A percentile compares a stretch with the other conserved stretches of the same genome.
Evolutionary conservation across 1,140 invertebrate species (phyloP).

Genomic region (Cyclargus thomasi): DNA sequence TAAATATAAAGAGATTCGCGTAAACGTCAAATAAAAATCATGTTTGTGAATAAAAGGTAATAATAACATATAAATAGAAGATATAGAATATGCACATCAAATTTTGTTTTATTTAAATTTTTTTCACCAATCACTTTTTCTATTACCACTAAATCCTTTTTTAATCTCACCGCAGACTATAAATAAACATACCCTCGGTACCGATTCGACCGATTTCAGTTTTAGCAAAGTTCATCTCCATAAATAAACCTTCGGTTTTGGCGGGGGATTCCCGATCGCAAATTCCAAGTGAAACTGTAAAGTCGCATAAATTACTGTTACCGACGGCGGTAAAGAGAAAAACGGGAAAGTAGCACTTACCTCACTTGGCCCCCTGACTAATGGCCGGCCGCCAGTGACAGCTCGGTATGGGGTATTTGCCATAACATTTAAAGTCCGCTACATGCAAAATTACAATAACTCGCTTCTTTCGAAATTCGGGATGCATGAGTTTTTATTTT

Average conservation of each 20-base stretch:
- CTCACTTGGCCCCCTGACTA: slow-evolving; percentile 69
- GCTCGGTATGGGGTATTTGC: slow-evolving; percentile 43
- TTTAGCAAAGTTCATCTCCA: slow-evolving; percentile 53
- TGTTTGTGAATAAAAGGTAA: too few species aligned
- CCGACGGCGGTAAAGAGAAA: slow-evolving; percentile 54
- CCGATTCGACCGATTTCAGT: slow-evolving; percentile 50
- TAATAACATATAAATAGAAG: too few species aligned
- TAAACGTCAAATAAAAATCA: too few species aligned
- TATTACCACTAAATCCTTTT: not conserved
- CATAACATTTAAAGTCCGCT: slow-evolving; percentile 21
- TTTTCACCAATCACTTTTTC: not conserved
- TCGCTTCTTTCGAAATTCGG: not conserved
- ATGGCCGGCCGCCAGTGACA: slow-evolving; percentile 63
- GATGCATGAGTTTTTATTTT: not conserved
- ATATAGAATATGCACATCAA: too few species aligned
- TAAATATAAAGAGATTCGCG: too few species aligned
- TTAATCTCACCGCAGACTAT: not conserved
- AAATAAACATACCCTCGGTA: not conserved
- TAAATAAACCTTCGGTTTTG: slow-evolving; percentile 74
- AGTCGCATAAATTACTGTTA: slow-evolving; percentile 72
- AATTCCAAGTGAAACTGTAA: slow-evolving; percentile 67
- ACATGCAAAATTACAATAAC: slow-evolving; percentile 17
- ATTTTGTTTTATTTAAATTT: not conserved
- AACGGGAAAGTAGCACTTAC: slow-evolving; percentile 70
- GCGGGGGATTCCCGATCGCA: slow-evolving; percentile 60